Base-by-base conservation (phyloP, 2,797 vertebrate species). In the Squalus acanthias region DNA sequence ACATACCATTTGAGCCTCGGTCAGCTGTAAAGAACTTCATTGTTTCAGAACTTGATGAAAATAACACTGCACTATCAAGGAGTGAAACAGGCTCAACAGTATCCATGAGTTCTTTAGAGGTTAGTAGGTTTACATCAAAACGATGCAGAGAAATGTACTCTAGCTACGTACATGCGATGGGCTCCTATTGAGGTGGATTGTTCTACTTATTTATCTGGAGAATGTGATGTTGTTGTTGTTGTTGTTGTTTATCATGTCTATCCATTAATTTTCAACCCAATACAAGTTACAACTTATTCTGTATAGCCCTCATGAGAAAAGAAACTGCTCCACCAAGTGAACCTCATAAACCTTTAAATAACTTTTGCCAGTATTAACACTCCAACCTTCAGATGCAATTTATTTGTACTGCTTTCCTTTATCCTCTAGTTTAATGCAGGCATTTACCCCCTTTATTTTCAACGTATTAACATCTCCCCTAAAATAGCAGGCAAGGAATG, bases 41-140 rank as follows among this genome's bases (percentile, higher is more conserved):
- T 96, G 99, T 99, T 0, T 98, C 98, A 2, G 99, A 99, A 97
- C 98, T 99, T 99, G 99, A 99, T 97, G 99, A 99, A 97, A 98
- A 97, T 50, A 95, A 95, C 26, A 98, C 98, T 29, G 99, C 99
- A 97, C 98, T 99, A 96, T 99, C 99, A 79, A 98, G 99, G 97
- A 99, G 99, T 33, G 99, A 99, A 98, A 99, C 99, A 96, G 99
- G 99, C 97, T 99, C 99, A 12, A 99, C 99, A 95, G 99, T 99
- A 98, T 99, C 99, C 93, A 99, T 99, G 99, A 99, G 99, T 98
- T 99, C 99, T 97, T 98, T 99, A 98, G 99, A 99, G 99, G 99
- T 99, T 98, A 98, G 98, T 98, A 96, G 70, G 26, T 57, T 69
- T 95, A 46, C 70, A 53, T 72, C n/a, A 46, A 39, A 7, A 46